Conservation (phyloP, 2,888 invertebrate genomes). For the Cylindroiulus punctatus region DNA sequence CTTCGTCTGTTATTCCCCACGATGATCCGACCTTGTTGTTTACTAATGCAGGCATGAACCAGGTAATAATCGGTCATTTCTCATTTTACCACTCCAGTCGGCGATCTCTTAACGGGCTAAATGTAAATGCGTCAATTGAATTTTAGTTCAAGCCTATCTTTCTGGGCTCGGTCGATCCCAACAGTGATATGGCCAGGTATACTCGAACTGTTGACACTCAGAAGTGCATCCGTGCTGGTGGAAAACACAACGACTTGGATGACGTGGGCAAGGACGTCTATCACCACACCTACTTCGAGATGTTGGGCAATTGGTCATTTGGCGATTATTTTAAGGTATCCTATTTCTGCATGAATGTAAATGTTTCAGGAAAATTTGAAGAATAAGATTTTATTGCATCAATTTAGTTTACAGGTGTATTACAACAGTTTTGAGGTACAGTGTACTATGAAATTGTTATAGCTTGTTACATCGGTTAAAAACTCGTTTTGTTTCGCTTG, state of each 20-base stretch:
- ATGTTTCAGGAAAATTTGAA: too few species aligned
- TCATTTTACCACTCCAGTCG: too few species aligned
- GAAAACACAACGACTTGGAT: constrained; percentile 99
- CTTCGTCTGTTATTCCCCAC: constrained; percentile 94
- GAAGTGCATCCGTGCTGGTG: constrained; percentile 98
- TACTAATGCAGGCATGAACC: constrained; percentile 99
- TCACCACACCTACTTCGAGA: constrained; percentile 99
- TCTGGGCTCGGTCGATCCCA: constrained; percentile 94
- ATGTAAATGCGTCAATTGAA: too few species aligned
- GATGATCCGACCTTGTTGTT: constrained; percentile 98
- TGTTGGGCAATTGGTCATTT: constrained; percentile 99
- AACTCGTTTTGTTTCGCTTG: constrained; percentile 58
- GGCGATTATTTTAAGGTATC: constrained; percentile 99
- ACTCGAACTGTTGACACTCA: constrained; percentile 93
- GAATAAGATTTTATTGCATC: too few species aligned
- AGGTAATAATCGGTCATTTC: constrained; percentile 69
- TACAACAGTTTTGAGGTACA: not conserved
- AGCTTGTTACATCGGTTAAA: too few species aligned
- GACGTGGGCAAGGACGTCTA: constrained; percentile 99
- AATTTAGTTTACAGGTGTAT: too few species aligned
- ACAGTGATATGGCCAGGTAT: constrained; percentile 92
- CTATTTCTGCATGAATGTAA: too few species aligned
- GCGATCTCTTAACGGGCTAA: too few species aligned
- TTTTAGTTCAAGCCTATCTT: constrained; percentile 94
- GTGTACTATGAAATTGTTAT: not conserved